Evolutionary conservation across 2,888 invertebrate species (phyloP), one percentile per base, ranked within the genome.

Genomic region (Ophion slaviceki): DNA sequence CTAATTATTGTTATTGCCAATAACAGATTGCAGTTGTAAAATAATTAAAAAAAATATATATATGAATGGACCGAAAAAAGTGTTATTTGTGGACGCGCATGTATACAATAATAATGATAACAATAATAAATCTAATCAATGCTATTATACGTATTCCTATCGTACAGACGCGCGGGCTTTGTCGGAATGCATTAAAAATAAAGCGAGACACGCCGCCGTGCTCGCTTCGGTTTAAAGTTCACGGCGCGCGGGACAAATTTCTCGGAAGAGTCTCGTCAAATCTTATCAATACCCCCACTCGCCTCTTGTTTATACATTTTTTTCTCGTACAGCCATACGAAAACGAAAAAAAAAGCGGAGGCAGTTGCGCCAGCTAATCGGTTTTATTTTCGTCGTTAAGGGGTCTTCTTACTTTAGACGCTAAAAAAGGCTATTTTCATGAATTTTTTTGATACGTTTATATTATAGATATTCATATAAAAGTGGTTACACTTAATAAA

Each of bases 221-320:
- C 32, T 20, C 32, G 32, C 40, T 40, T 40, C 36, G 74, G 74
- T 80, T 80, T 59, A 80, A 80, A 80, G 80, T 80, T 80, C 80
- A 74, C n/a, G 10, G 3, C 6, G 40, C 2, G 40, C 66, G 45
- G 45, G 61, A 74, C 45, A 61, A 20, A 61, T n/a, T 80, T 74
- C 80, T 67, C 80, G 28, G 59, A 80, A 74, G 59, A 59, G 36
- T 74, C 72, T 66, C 45, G 67, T 47, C 8, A 61, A 80, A 80
- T 74, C 80, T 80, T 80, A 80, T 80, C 72, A 14, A n/a, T n/a
- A 20, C 2, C 57, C 11, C 32, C 57, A 5, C 53, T 20, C 70
- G 20, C 57, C n/a, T 8, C 28, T n/a, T 71, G 14, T 45, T 66
- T 24, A 53, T 47, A 45, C 24, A 14, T 24, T 24, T 47, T 53